A percentile compares a stretch with the other conserved stretches of the same genome.
phyloP scores from a whole-genome alignment of 1,140 invertebrate species.

The Neodiprion fabricii region DNA sequence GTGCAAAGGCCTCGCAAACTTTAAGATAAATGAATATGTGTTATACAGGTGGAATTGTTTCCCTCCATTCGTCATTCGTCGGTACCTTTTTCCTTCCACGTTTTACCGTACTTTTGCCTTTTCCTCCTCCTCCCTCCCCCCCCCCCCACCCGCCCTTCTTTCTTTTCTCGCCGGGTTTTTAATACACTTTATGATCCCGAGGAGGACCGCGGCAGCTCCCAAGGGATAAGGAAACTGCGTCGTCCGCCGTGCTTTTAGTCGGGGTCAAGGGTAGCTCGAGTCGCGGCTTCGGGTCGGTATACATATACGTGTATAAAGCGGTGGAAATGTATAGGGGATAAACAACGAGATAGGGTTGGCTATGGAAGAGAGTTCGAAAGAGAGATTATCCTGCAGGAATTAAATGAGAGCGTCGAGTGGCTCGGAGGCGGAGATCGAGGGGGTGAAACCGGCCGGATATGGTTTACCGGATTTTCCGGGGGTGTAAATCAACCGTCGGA shows the following conservation, averaged over 20 bases:
- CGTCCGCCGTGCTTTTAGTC: no score
- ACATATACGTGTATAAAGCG: no score
- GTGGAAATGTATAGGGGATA: not conserved
- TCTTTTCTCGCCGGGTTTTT: no score
- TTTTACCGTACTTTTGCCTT: not conserved
- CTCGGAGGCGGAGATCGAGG: not conserved
- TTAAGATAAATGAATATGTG: no score
- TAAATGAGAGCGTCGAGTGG: not conserved
- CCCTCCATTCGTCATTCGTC: no score
- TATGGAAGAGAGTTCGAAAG: not conserved
- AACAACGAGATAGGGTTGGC: no score
- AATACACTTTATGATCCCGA: not conserved
- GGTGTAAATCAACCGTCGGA: not conserved
- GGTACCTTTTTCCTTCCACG: not conserved
- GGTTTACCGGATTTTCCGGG: not conserved
- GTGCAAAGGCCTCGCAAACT: no score
- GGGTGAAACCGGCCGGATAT: not conserved
- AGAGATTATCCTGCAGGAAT: not conserved
- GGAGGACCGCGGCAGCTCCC: not conserved
- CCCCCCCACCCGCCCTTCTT: no score
- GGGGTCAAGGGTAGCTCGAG: no score
- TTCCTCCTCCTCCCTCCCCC: no score
- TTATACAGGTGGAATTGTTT: no score
- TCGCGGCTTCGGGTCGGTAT: no score
- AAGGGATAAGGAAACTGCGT: not conserved